Evolutionary conservation across 1,140 invertebrate species (phyloP), one percentile per base, ranked within the genome.

Genomic region (Campoletis sonorensis): DNA sequence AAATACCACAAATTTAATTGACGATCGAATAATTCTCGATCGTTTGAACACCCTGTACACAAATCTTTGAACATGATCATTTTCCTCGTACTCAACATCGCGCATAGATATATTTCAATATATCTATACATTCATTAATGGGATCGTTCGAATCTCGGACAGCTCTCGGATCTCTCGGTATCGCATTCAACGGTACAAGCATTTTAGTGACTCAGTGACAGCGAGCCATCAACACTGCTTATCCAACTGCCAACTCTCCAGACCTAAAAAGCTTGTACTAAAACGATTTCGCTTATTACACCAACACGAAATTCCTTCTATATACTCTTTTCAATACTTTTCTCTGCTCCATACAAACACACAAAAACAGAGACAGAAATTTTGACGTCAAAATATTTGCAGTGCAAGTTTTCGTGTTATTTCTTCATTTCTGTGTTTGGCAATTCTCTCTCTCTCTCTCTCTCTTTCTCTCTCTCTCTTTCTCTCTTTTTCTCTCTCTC

Each of bases 171-270:
- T n/a, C 58, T 67, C 78, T 79, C 61, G 78, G 61, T 70, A 79
- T 79, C 61, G 64, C 64, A 70, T 70, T 45, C 37, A n/a, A 45
- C 33, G 61, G 75, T 67, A 10, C 64, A 51, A 61, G 51, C 13
- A 40, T 79, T 81, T 82, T 78, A 77, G 81, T 82, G 81, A 82
- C 68, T 79, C 75, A 82, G 81, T 82, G 81, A 82, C 80, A 70
- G 75, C 64, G 26, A 51, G 26, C 78, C 78, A 49, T 79, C 71
- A 64, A 27, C 61, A 73, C 40, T 78, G 75, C 26, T 78, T 78
- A 27, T 64, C 51, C 27, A 64, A 71, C 78, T 64, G 77, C 76
- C 76, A 79, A 68, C 61, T 68, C 64, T 79, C 61, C 68, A 77
- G 37, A 49, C n/a, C 67, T 54, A 67, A 76, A 40, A 67, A 61